phyloP scores from a whole-genome alignment of 1,140 invertebrate species.

The Helicoverpa zea region DNA sequence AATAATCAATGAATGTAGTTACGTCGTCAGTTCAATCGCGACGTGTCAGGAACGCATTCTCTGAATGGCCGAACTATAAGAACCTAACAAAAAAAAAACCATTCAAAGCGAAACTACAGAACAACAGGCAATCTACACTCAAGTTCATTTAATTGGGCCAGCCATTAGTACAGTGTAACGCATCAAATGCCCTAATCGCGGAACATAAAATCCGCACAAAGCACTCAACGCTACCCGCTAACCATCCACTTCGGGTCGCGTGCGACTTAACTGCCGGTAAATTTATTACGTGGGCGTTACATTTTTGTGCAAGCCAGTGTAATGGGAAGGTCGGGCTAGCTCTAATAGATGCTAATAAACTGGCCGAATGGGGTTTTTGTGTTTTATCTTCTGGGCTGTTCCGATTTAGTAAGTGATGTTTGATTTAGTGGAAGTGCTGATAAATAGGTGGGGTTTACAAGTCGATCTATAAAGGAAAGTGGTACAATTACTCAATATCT shows the following conservation, averaged over 20 bases:
- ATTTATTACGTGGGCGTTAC: slow-evolving; percentile 48
- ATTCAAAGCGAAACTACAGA: not conserved
- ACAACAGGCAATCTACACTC: slow-evolving; percentile 24
- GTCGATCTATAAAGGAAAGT: no score
- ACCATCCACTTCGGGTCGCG: slow-evolving; percentile 43
- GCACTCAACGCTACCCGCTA: slow-evolving; percentile 36
- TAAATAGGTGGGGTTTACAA: not conserved
- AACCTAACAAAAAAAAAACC: not conserved
- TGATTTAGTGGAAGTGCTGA: not conserved
- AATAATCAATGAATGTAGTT: no score
- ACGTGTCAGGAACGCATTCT: no score
- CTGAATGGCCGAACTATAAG: no score
- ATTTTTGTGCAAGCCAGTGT: slow-evolving; percentile 48
- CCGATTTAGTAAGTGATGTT: not conserved
- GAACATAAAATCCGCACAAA: slow-evolving; percentile 47
- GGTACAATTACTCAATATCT: no score
- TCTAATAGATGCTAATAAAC: slow-evolving; percentile 44
- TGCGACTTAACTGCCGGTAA: slow-evolving; percentile 46
- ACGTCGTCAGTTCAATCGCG: no score
- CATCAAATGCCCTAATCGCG: slow-evolving; percentile 45
- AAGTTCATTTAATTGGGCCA: slow-evolving; percentile 39
- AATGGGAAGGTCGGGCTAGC: slow-evolving; percentile 39
- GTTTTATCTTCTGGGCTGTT: not conserved
- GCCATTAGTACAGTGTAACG: slow-evolving; percentile 31
- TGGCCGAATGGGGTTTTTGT: slow-evolving; percentile 25